Evolutionary conservation across 2,797 vertebrate species (phyloP).

Genomic region (Leuciscus waleckii): DNA sequence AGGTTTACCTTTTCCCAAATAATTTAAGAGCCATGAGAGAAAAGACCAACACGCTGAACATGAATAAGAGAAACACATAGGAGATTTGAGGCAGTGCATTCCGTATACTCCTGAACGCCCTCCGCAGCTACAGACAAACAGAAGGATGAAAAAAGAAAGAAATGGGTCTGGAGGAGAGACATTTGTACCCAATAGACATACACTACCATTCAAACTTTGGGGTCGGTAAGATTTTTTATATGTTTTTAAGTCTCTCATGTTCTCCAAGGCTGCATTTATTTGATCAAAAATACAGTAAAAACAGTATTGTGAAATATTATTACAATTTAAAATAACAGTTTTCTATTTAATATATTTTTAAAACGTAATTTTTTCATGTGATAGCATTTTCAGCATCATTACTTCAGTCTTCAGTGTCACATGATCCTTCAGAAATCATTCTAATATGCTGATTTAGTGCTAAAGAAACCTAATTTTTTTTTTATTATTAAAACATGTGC

Average conservation of each 20-base stretch:
- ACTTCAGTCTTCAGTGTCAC: not conserved
- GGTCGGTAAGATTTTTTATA: not conserved
- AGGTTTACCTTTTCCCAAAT: conserved; percentile 85
- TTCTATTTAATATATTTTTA: not conserved
- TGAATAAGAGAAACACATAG: conserved; percentile 90
- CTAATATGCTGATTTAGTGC: not conserved
- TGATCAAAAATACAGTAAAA: not conserved
- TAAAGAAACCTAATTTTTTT: too few species aligned
- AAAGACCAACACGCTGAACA: conserved; percentile 92
- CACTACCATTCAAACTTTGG: not conserved
- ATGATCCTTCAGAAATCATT: not conserved
- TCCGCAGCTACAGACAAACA: conserved; percentile 81
- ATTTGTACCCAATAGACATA: not conserved
- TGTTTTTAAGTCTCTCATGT: not conserved
- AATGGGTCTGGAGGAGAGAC: not conserved
- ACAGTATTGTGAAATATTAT: not conserved
- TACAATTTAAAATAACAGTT: not conserved
- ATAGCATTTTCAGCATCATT: not conserved
- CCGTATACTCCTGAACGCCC: conserved; percentile 90
- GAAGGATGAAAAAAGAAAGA: not conserved
- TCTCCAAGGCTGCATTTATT: not conserved
- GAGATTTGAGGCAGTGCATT: conserved; percentile 91
- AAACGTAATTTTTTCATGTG: not conserved
- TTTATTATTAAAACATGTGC: not conserved
- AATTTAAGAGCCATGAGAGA: conserved; percentile 94